Percentiles rank a stretch among this genome's conserved stretches.
These are phyloP conservation scores for Proteles cristata DNA, from an alignment of 2,113 vertebrate genomes.

Conservation along the genomic window DNA sequence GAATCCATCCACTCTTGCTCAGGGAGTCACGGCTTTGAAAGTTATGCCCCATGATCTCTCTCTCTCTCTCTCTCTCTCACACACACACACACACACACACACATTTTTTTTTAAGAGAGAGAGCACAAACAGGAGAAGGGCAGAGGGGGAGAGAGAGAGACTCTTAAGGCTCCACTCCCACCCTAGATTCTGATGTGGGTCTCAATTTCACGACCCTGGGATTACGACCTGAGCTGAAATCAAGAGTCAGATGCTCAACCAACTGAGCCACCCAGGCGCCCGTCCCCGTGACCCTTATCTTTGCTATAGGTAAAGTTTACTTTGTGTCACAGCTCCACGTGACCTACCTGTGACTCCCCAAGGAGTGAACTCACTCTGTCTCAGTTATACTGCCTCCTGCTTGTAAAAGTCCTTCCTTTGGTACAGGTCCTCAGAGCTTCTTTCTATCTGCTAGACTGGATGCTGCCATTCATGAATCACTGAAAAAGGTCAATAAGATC, in stretches of 20 bases:
- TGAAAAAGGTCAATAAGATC: background rate
- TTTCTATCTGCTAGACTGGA: background rate
- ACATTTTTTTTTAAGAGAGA: no score
- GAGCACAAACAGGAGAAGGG: no score
- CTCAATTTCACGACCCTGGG: no score
- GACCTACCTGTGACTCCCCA: background rate
- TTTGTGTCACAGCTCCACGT: background rate
- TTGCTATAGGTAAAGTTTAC: background rate
- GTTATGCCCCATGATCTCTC: background rate
- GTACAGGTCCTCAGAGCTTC: background rate
- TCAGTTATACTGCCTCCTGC: background rate
- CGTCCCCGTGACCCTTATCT: background rate
- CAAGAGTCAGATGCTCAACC: no score
- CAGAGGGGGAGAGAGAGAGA: no score
- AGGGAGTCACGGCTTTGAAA: background rate
- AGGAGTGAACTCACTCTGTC: background rate
- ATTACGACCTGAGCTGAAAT: no score
- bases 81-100: no score
- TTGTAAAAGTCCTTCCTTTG: background rate
- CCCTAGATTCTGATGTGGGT: no score
- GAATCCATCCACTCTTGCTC: background rate
- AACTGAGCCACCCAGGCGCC: no score
- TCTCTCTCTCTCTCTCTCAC: no score
- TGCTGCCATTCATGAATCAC: background rate
- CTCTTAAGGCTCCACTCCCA: no score